These are phyloP conservation scores for Lysandra bellargus DNA, from an alignment of 2,888 invertebrate genomes.

Conservation along the genomic window DNA sequence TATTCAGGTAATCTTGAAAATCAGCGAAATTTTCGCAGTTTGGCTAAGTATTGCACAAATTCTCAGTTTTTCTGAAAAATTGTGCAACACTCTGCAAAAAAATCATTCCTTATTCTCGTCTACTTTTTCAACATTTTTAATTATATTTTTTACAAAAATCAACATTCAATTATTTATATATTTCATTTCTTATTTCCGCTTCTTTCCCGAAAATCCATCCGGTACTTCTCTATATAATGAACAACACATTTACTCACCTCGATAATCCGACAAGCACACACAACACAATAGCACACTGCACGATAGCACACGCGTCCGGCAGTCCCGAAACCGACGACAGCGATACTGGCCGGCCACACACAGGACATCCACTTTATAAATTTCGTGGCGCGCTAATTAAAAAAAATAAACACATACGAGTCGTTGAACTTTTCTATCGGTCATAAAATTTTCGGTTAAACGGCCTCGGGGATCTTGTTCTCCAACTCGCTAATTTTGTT, in stretches of 20 bases:
- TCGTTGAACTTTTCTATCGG: conserved; percentile 42
- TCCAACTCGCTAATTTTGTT: conserved; percentile 35
- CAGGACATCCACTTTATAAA: conserved; percentile 80
- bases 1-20: too few species aligned
- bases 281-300: not conserved
- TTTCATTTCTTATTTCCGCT: too few species aligned
- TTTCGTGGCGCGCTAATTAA: conserved; percentile 56
- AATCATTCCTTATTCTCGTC: too few species aligned
- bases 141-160: too few species aligned
- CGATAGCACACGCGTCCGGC: conserved; percentile 4
- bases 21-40: too few species aligned
- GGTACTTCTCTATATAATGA: not conserved
- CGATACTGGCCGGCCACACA: conserved; percentile 64
- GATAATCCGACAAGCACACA: not conserved
- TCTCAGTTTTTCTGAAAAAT: too few species aligned
- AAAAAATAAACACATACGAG: conserved; percentile 48
- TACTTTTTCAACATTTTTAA: too few species aligned
- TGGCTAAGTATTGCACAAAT: too few species aligned
- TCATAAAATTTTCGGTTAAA: not conserved
- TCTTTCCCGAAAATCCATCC: too few species aligned
- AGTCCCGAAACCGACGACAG: conserved; percentile 43
- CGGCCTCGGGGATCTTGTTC: not conserved
- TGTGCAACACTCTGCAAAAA: too few species aligned
- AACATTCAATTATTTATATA: too few species aligned
- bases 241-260: not conserved